phyloP scores from a whole-genome alignment of 2,888 invertebrate species.

The Sarcophaga subvicina region DNA sequence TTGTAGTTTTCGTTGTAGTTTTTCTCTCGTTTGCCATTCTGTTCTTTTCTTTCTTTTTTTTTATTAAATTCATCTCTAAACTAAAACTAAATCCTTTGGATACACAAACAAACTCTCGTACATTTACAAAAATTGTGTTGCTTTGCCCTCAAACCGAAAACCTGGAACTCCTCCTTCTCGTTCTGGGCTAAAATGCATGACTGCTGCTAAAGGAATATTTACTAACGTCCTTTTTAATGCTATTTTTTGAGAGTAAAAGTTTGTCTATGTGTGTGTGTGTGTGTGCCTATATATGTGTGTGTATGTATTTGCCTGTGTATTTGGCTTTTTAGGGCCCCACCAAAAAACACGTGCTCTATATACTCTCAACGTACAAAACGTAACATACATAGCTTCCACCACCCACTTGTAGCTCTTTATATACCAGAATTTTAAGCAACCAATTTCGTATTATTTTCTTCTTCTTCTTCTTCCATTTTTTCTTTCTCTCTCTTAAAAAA shows the following conservation, averaged over 20 bases:
- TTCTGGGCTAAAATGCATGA: background rate
- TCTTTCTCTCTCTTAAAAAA: background rate
- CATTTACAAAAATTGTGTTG: constrained; percentile 1
- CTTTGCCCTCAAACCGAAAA: background rate
- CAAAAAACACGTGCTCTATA: constrained; percentile 67
- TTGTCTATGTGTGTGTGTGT: background rate
- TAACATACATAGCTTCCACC: background rate
- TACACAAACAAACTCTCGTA: constrained; percentile 47
- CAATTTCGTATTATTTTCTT: constrained; percentile 58
- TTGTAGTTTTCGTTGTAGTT: constrained; percentile 43
- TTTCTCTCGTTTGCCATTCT: background rate
- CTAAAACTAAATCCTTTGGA: constrained; percentile 62
- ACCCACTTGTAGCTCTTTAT: constrained; percentile 70
- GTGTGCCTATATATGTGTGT: background rate
- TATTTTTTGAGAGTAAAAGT: background rate
- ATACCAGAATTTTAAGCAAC: constrained; percentile 65
- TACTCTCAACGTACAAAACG: constrained; percentile 32
- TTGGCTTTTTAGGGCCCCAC: constrained; percentile 46
- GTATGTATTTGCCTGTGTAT: background rate
- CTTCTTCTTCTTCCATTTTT: constrained; percentile 24
- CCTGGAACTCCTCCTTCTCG: background rate
- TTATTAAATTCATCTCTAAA: constrained; percentile 60
- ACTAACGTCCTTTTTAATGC: constrained; percentile 43
- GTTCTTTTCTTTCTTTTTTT: background rate
- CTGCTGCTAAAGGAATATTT: constrained; percentile 46